Evolutionary conservation across 2,113 vertebrate species (phyloP), one percentile per base, ranked within the genome.

Genomic region (Anarhynchus alexandrinus): DNA sequence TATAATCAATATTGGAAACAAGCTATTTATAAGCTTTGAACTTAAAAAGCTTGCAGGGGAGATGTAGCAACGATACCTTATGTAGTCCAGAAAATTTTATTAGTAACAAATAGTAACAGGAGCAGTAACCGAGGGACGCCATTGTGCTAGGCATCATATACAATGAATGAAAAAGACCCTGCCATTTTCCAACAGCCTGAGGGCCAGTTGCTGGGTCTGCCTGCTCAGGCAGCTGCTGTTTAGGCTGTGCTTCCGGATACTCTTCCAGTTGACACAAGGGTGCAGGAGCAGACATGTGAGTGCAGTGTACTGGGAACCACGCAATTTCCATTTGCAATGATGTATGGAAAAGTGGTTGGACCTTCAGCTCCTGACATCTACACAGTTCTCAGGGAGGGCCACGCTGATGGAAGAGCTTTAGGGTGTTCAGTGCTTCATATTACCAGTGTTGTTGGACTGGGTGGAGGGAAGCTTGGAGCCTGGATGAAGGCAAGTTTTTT

Each of bases 271-370:
- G 34, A 36, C 51, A 15, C 11, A n/a, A 26, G 47, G 47, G 4
- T 78, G 10, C 26, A 57, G 21, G 36, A 87, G 30, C 6, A 4
- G 38, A 29, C 3, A 13, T 27, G 42, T 27, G 42, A 21, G 4
- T 6, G 3, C 21, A 23, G 7, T 4, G 12, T 34, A 3, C 27
- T 30, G 12, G 20, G 32, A 71, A 19, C 52, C 1, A 0, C 5
- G 6, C 8, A 27, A 26, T 42, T 57, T 61, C 25, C 10, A 10
- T 61, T 61, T 15, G n/a, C 27, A 26, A 0, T 2, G 0, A 12
- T 3, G 2, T 7, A 7, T 6, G 10, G 59, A 89, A 43, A n/a
- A 0, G 0, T 9, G 49, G 13, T 42, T 52, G 34, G 36, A 83
- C 52, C 30, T 58, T 69, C 21, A 52, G 62, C 21, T 36, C 25